Evolutionary conservation across 2,113 vertebrate genomes (phyloP).

Genomic region (Typhlomys cinereus): DNA sequence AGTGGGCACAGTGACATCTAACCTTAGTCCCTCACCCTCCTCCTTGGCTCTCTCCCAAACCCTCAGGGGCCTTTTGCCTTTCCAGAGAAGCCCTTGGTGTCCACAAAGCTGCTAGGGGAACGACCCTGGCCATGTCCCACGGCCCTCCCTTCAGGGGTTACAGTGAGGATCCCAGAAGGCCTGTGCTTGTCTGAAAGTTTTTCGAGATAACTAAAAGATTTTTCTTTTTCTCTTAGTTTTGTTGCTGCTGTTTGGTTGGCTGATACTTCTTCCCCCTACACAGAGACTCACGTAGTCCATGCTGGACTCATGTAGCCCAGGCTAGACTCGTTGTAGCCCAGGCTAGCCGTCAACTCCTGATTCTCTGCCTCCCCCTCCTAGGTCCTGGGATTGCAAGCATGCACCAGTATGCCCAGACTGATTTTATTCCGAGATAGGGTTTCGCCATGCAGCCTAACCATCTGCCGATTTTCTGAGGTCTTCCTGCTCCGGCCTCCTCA

Average conservation of each 20-base stretch:
- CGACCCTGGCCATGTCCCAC: neutral
- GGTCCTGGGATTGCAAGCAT: too few species aligned
- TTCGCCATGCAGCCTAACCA: too few species aligned
- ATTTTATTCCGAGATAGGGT: too few species aligned
- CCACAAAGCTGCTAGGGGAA: too few species aligned
- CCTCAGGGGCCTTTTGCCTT: accelerated
- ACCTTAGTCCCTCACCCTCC: neutral
- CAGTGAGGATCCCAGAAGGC: neutral
- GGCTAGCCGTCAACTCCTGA: neutral
- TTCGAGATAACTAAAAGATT: neutral
- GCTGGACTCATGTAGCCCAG: neutral
- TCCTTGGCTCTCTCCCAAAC: too few species aligned
- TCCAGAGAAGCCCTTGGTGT: neutral
- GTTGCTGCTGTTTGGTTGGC: neutral
- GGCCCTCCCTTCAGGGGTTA: neutral
- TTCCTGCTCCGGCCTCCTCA: neutral
- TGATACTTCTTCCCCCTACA: too few species aligned
- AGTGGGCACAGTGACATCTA: neutral
- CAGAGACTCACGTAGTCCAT: neutral
- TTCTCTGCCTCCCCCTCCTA: neutral
- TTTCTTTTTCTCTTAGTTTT: neutral
- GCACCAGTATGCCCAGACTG: too few species aligned
- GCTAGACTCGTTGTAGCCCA: too few species aligned
- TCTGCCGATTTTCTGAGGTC: neutral
- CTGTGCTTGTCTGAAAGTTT: neutral